Base-by-base conservation (phyloP, 1,140 invertebrate genomes). In the Cyclina sinensis region DNA sequence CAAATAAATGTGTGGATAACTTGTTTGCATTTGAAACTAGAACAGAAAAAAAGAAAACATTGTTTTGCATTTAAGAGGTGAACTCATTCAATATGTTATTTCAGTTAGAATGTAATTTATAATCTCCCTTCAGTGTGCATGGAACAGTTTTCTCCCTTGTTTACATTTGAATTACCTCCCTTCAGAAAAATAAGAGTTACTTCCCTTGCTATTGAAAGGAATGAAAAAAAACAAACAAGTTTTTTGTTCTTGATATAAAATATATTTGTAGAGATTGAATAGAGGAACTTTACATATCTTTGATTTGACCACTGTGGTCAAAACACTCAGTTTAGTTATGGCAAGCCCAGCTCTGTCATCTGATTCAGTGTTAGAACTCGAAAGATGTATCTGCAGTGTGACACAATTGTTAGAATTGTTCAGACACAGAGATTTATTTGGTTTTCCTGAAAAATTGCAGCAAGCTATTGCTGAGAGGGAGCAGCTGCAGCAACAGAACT, bases 401-500 rank as follows among this genome's bases (percentile, higher is more conserved):
- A 7, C 24, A 14, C 9, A 21, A 27, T 27, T 78, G 48, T 78
- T 37, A 46, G 57, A 32, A 43, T 9, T 68, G 14, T 30, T 82
- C 21, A 24, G 30, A 48, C 46, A 1, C 24, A 14, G 32, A n/a
- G 18, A 18, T 48, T 68, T 68, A 24, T 32, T 54, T 51, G 37
- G 43, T 18, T 65, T 5, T 51, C 59, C 51, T 43, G 14, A 24
- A 9, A 62, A 24, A 51, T 92, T 91, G 11, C 73, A 95, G 95
- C 79, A 91, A 83, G 90, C 93, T 0, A 91, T 95, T 39, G 86
- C 91, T 37, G 94, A 94, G 65, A 86, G 94, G 90, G 94, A 95
- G 46, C 89, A 93, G 62, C 80, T 95, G 30, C 93, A 95, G 68
- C 93, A 94, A 46, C 91, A 93, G 68, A 96, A 95, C 82, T 93